phyloP scores from a whole-genome alignment of 2,113 vertebrate species.

The Saguinus imperator region DNA sequence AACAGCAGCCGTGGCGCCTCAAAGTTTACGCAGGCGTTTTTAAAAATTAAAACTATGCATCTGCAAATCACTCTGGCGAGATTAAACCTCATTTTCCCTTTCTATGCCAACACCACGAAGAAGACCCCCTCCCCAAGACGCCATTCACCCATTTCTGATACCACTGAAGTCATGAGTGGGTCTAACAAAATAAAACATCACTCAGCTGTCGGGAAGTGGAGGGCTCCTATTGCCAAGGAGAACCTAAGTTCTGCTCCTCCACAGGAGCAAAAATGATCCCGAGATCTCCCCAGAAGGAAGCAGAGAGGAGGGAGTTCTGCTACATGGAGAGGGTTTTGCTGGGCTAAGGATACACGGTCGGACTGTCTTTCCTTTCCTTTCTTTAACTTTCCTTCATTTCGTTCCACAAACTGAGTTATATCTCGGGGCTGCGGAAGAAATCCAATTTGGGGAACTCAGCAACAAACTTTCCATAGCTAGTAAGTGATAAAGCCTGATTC shows the following conservation, averaged over 20 bases:
- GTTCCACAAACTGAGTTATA: background rate
- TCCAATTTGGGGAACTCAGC: background rate
- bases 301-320: background rate
- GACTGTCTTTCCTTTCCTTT: background rate
- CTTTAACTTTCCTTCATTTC: background rate
- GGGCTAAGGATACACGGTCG: background rate
- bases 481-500: no score
- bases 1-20: background rate
- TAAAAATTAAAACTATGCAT: background rate
- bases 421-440: background rate
- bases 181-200: background rate
- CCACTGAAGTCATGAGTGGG: background rate
- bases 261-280: background rate
- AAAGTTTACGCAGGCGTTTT: background rate
- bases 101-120: background rate
- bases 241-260: background rate
- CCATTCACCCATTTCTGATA: background rate
- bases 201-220: no score
- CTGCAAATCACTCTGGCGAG: background rate
- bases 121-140: background rate
- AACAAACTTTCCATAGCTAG: accelerated
- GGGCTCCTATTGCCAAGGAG: background rate
- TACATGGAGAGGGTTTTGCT: background rate
- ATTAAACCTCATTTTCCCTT: background rate
- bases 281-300: background rate